Base-by-base conservation (phyloP, 2,888 invertebrate species). In the Lathronympha strigana region DNA sequence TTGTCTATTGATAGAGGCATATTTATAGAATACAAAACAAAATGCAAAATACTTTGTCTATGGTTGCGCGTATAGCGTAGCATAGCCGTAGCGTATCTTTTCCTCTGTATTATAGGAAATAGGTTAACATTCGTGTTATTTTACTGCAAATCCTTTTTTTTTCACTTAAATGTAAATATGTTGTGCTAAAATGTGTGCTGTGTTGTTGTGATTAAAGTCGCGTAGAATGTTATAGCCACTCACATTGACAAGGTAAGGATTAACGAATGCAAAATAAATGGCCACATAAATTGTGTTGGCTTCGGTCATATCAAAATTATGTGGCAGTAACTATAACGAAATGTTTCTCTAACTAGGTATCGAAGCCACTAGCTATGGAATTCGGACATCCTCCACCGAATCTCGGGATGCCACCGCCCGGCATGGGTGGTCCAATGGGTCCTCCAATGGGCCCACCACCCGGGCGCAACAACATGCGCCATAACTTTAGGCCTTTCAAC, bases 341-440 rank as follows among this genome's bases (percentile, higher is more conserved):
- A 75, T 78, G 75, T 90, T 90, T 91, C 76, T 88, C 77, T 83
- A 82, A 88, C 73, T 92, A 92, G 92, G 92, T 91, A 83, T 84
- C 78, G 81, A 90, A 88, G 86, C 86, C 76, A 73, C 74, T 81
- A 82, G 79, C 78, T 73, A 92, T 92, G 92, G 92, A 92, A 80
- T 92, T 90, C 80, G 88, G 88, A 78, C 88, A 89, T 75, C 90
- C 90, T 75, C 90, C 88, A 69, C 91, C 90, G 76, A 86, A 87
- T 78, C 77, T 90, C 87, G 82, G 81, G 67, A 86, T 87, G 84
- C 89, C 89, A 71, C 89, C 90, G 67, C 90, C 90, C 72, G 82
- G 82, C 69, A 84, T 85, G 85, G 79, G 77, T 64, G 76, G 74
- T 38, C 76, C 79, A 31, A 81, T 83, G 80, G 86, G 84, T 23